These are phyloP conservation scores for Enteromius fasciolatus DNA, from an alignment of 2,797 vertebrate genomes.

Conservation along the genomic window DNA sequence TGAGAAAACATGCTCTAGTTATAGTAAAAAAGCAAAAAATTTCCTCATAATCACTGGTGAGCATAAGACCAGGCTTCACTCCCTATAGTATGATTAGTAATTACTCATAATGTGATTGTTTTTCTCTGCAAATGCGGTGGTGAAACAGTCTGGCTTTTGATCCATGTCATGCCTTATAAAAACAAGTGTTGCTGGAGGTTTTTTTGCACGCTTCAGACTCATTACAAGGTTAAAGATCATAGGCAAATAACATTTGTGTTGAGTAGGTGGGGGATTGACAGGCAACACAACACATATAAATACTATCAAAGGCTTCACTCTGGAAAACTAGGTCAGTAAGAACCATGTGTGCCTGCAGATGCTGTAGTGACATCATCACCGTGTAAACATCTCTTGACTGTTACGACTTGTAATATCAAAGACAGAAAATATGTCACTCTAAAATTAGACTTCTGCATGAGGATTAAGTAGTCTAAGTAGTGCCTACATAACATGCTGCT, in stretches of 20 bases:
- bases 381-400: slow-evolving; percentile 44
- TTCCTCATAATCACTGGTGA: neutral
- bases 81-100: neutral
- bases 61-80: neutral
- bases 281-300: slow-evolving; percentile 52
- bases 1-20: neutral
- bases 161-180: slow-evolving; percentile 13
- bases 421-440: slow-evolving; percentile 49
- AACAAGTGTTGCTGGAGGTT: slow-evolving; percentile 54
- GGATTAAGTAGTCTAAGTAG: neutral
- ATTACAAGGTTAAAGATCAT: slow-evolving; percentile 46
- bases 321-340: slow-evolving; percentile 58
- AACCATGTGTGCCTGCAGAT: slow-evolving; percentile 41
- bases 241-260: slow-evolving; percentile 39
- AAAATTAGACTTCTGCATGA: slow-evolving; percentile 52
- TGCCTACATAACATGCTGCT: neutral
- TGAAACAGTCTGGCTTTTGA: slow-evolving; percentile 25
- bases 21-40: slow-evolving; percentile 28
- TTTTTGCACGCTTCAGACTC: slow-evolving; percentile 40
- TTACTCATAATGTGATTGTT: slow-evolving; percentile 44
- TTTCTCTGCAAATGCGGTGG: slow-evolving; percentile 22
- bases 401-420: slow-evolving; percentile 43
- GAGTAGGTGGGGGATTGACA: slow-evolving; percentile 61
- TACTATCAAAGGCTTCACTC: slow-evolving; percentile 55
- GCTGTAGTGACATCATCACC: slow-evolving; percentile 50